These are phyloP conservation scores for Tryphoninae sp. DNA, from an alignment of 2,888 invertebrate genomes.

Conservation along the genomic window DNA sequence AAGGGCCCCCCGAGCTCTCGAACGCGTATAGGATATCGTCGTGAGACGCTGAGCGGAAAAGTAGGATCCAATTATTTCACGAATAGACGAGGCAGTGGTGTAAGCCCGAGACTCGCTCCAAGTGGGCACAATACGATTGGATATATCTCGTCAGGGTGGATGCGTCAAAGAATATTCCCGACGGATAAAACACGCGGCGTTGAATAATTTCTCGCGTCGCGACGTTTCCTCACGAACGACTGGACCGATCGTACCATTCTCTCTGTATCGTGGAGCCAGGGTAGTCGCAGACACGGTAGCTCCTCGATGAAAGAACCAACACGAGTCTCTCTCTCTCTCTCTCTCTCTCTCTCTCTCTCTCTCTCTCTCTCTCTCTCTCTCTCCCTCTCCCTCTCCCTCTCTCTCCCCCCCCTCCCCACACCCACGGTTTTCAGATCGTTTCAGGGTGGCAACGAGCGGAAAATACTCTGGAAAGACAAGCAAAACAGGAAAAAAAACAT, in stretches of 20 bases:
- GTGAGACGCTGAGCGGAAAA: conserved; percentile 31
- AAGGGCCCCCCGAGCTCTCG: neutral
- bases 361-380: no score
- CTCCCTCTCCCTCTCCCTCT: no score
- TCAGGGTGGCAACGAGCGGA: conserved; percentile 26
- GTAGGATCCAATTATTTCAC: conserved; percentile 47
- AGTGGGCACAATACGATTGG: conserved; percentile 33
- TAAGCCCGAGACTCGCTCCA: conserved; percentile 1
- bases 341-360: neutral
- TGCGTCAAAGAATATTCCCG: conserved; percentile 27
- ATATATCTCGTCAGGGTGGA: conserved; percentile 16
- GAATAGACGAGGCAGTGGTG: conserved; percentile 20
- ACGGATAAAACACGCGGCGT: conserved; percentile 17
- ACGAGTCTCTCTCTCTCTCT: no score
- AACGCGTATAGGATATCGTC: neutral
- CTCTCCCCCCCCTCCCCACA: no score
- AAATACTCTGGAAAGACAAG: conserved; percentile 15
- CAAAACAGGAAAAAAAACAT: neutral
- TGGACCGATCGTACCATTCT: conserved; percentile 16
- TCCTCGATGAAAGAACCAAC: conserved; percentile 31
- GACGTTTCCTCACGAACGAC: conserved; percentile 5
- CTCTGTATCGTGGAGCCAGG: conserved; percentile 16
- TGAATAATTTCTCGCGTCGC: conserved; percentile 39
- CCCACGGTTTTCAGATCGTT: no score
- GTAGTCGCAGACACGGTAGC: conserved; percentile 29